Percentiles rank a stretch among this genome's conserved stretches.
These are phyloP conservation scores for Myripristis murdjan DNA, from an alignment of 2,797 vertebrate species.

Conservation along the genomic window DNA sequence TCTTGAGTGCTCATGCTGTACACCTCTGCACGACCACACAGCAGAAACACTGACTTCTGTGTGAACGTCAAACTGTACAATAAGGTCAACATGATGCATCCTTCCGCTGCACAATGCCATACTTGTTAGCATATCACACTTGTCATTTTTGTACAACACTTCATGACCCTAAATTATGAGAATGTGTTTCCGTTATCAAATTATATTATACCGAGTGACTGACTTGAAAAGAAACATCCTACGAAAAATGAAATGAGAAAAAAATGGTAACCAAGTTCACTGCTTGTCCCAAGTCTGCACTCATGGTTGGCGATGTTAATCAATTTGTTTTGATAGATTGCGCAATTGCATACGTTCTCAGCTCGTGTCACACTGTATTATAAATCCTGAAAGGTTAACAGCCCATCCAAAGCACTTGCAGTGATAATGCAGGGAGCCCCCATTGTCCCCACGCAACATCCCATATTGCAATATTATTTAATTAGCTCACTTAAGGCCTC, in stretches of 20 bases:
- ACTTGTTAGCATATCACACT: background rate
- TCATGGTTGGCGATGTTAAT: constrained; percentile 45
- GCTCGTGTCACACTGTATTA: constrained; percentile 44
- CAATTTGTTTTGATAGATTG: constrained; percentile 72
- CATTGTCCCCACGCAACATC: constrained; percentile 68
- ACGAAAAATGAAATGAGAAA: constrained; percentile 2
- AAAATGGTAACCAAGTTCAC: constrained; percentile 32
- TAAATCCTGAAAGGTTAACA: constrained; percentile 80
- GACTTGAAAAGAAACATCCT: background rate
- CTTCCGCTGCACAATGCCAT: background rate
- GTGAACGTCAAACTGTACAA: constrained; percentile 15
- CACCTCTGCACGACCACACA: constrained; percentile 3
- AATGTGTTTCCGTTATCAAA: background rate
- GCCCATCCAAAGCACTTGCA: constrained; percentile 66
- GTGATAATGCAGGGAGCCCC: constrained; percentile 70
- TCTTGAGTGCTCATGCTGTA: constrained; percentile 23
- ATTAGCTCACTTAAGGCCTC: constrained; percentile 85
- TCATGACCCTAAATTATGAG: background rate
- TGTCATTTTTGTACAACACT: constrained; percentile 10
- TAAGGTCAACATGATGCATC: background rate
- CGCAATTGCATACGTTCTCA: constrained; percentile 69
- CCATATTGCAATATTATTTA: constrained; percentile 77
- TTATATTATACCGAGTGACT: background rate
- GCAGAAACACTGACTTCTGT: background rate
- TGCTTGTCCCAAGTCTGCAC: constrained; percentile 48